phyloP scores from a whole-genome alignment of 2,113 vertebrate species.

The Sorex fumeus region DNA sequence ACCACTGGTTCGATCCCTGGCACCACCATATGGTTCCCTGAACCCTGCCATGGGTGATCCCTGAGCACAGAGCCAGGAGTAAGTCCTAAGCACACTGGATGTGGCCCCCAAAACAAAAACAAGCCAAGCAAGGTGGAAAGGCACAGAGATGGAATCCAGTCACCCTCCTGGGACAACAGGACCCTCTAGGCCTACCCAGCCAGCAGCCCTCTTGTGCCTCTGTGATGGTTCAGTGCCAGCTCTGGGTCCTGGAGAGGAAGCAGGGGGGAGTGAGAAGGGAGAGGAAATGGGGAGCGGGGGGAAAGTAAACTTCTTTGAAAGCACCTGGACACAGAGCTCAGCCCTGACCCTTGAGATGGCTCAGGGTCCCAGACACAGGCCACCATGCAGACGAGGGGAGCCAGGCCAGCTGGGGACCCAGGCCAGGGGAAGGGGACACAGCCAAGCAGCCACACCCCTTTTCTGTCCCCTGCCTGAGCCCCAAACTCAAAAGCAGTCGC shows the following conservation, averaged over 20 bases:
- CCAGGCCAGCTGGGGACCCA: background rate
- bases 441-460: background rate
- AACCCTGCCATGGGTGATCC: too few relatives aligned
- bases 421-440: accelerated
- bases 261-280: background rate
- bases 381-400: background rate
- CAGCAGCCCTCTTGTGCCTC: background rate
- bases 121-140: too few relatives aligned
- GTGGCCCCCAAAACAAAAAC: too few relatives aligned
- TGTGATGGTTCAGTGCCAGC: too few relatives aligned
- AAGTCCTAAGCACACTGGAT: too few relatives aligned
- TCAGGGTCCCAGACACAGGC: accelerated
- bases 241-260: background rate
- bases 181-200: too few relatives aligned
- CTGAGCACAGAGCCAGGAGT: too few relatives aligned
- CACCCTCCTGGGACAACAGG: background rate
- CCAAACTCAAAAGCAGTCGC: background rate
- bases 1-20: too few relatives aligned
- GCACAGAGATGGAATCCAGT: accelerated
- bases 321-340: background rate
- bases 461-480: background rate
- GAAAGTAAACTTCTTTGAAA: background rate
- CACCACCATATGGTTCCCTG: too few relatives aligned
- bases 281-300: background rate
- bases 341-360: background rate